Percentiles rank a stretch among this genome's conserved stretches.
Conservation (phyloP, 2,797 vertebrate species). For the Smutsia temminckii region DNA sequence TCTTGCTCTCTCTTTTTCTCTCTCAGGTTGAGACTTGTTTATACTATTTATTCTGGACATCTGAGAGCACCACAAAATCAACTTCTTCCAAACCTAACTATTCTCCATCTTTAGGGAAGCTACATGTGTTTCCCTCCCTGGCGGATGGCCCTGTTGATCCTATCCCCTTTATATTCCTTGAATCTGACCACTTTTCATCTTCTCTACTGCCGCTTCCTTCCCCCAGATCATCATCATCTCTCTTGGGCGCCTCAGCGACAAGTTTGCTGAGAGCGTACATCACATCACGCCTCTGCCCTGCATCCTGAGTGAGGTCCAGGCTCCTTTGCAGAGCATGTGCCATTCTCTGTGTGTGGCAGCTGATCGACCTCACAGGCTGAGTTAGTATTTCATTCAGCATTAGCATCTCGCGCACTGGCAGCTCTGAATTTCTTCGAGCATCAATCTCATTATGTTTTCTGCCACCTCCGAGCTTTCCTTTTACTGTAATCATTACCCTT, state of each 20-base stretch:
- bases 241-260: background rate
- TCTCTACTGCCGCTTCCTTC: background rate
- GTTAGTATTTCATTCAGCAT: background rate
- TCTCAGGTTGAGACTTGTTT: background rate
- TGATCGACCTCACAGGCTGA: background rate
- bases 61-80: background rate
- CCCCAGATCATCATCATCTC: fast-evolving
- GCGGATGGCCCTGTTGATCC: background rate
- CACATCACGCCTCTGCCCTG: background rate
- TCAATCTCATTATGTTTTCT: too few species aligned
- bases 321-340: background rate
- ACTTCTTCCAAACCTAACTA: background rate
- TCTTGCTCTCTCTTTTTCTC: background rate
- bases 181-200: background rate
- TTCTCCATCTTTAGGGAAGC: too few species aligned
- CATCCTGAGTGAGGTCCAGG: background rate
- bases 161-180: background rate
- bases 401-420: background rate
- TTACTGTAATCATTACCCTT: too few species aligned
- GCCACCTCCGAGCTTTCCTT: background rate
- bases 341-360: background rate
- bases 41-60: background rate
- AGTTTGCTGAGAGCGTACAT: background rate
- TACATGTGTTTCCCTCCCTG: background rate
- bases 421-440: background rate